Percentiles rank a stretch among this genome's conserved stretches.
These are phyloP conservation scores for Ellobius talpinus DNA, from an alignment of 2,113 vertebrate genomes.

Conservation along the genomic window DNA sequence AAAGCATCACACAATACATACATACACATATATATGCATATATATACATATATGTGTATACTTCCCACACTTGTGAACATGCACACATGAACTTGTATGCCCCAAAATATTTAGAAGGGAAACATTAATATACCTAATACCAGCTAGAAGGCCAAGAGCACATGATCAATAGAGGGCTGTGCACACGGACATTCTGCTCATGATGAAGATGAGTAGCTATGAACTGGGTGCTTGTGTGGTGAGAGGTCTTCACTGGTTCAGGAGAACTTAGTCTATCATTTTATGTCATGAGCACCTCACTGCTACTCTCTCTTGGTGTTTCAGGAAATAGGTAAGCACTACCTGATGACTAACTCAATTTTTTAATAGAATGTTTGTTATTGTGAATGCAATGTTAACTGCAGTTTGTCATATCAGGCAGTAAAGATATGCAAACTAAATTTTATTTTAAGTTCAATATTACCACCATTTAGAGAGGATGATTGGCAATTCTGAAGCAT, in stretches of 20 bases:
- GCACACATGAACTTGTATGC: not conserved
- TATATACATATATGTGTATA: not conserved
- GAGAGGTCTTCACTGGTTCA: not conserved
- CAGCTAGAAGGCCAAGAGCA: not conserved
- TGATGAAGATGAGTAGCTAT: not conserved
- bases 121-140: not conserved
- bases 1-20: not conserved
- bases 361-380: slow-evolving; percentile 79
- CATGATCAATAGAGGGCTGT: not conserved
- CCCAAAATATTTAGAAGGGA: not conserved
- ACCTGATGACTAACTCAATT: slow-evolving; percentile 72
- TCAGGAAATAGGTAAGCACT: slow-evolving; percentile 53
- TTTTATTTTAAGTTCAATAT: slow-evolving; percentile 80
- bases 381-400: slow-evolving; percentile 71
- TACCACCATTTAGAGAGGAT: slow-evolving; percentile 69
- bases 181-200: not conserved
- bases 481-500: slow-evolving; percentile 51
- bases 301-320: not conserved
- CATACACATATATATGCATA: not conserved
- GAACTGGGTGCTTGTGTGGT: too few relatives aligned
- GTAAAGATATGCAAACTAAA: slow-evolving; percentile 68
- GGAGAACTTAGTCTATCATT: not conserved
- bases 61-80: not conserved
- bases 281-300: not conserved
- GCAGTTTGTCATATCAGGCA: slow-evolving; percentile 74